Conservation (phyloP, 2,888 invertebrate genomes). For the Stratiomys singularior region DNA sequence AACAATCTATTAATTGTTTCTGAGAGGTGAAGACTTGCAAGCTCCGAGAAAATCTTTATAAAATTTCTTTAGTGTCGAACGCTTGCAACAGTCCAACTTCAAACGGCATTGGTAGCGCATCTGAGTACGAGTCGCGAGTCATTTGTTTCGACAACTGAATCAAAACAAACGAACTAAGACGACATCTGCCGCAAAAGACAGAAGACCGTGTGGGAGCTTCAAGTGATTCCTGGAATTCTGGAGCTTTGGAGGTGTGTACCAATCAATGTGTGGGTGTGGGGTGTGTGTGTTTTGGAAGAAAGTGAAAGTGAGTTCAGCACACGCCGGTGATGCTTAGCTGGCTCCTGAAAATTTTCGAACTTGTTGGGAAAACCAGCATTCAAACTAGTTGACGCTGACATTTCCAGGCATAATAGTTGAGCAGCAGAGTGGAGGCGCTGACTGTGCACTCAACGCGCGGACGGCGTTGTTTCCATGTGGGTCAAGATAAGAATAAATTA, state of each 20-base stretch:
- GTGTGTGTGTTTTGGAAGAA: neutral
- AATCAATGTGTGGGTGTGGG: neutral
- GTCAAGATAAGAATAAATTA: no score
- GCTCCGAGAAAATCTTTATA: slow-evolving; percentile 32
- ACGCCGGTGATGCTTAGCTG: neutral
- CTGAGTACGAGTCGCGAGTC: slow-evolving; percentile 8
- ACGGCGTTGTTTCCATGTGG: no score
- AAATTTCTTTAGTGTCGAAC: neutral
- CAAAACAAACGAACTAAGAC: neutral
- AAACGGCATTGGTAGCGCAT: neutral
- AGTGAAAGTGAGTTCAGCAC: slow-evolving; percentile 22
- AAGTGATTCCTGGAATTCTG: neutral
- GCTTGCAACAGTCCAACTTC: neutral
- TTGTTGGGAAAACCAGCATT: neutral
- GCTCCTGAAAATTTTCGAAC: neutral
- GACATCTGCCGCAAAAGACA: neutral
- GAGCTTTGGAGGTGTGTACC: slow-evolving; percentile 29
- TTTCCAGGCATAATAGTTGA: no score
- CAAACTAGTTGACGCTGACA: no score
- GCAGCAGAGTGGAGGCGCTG: no score
- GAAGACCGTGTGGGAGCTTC: neutral
- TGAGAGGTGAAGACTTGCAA: neutral
- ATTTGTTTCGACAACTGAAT: neutral
- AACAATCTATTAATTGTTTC: neutral
- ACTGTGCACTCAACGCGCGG: no score